phyloP scores from a whole-genome alignment of 1,140 invertebrate genomes.

The Drosophila aff. region DNA sequence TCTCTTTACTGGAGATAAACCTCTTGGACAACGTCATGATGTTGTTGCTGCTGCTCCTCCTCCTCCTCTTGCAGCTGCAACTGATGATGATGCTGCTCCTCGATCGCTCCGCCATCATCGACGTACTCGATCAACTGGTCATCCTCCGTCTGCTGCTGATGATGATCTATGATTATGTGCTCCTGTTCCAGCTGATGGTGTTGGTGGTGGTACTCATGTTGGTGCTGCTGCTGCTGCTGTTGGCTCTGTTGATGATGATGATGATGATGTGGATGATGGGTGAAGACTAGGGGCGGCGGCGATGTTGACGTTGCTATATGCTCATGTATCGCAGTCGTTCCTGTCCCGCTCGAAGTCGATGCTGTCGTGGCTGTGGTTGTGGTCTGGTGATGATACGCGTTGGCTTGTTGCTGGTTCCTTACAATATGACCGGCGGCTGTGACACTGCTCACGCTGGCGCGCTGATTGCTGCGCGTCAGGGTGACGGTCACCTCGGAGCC shows the following conservation, averaged over 20 bases:
- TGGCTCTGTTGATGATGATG: constrained; percentile 47
- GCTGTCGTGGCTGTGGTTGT: constrained; percentile 55
- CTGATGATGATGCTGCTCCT: constrained; percentile 69
- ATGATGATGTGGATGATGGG: constrained; percentile 65
- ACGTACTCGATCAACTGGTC: constrained; percentile 72
- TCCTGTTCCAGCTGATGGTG: constrained; percentile 69
- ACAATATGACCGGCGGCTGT: constrained; percentile 84
- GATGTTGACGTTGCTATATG: constrained; percentile 65
- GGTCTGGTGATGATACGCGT: constrained; percentile 62
- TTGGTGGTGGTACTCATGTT: constrained; percentile 50
- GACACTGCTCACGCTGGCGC: constrained; percentile 66
- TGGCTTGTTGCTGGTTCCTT: constrained; percentile 69
- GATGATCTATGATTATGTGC: constrained; percentile 73
- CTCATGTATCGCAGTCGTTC: constrained; percentile 56
- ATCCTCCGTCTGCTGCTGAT: constrained; percentile 65
- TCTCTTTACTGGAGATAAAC: constrained; percentile 74
- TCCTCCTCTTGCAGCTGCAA: constrained; percentile 65
- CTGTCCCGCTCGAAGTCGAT: constrained; percentile 33
- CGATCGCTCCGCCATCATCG: constrained; percentile 63
- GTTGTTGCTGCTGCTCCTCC: constrained; percentile 61
- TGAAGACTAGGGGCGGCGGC: constrained; percentile 64
- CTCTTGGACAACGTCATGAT: constrained; percentile 76
- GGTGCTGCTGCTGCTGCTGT: constrained; percentile 22
- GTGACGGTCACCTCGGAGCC: constrained; percentile 84
- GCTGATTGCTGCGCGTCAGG: constrained; percentile 75